Percentiles rank a stretch among this genome's conserved stretches.
Evolutionary conservation across 2,888 invertebrate genomes (phyloP).

Genomic region (Neoaliturus tenellus): DNA sequence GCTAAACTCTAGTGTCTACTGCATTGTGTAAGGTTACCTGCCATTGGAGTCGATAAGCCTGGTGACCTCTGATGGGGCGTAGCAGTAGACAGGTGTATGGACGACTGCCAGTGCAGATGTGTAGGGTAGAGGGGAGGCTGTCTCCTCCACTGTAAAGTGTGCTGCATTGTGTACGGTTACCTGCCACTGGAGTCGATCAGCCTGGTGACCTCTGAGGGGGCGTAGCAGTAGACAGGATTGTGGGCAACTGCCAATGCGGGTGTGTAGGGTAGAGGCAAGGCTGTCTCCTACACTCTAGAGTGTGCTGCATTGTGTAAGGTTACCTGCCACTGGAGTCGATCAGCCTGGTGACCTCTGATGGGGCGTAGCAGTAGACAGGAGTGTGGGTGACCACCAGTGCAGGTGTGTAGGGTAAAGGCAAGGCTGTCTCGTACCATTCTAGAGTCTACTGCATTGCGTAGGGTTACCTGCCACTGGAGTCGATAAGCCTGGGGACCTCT

Average conservation of each 20-base stretch:
- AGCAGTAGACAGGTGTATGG: constrained; percentile 84
- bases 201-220: constrained; percentile 76
- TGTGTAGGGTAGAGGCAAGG: constrained; percentile 81
- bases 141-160: constrained; percentile 88
- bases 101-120: constrained; percentile 79
- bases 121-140: constrained; percentile 83
- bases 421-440: too few species aligned
- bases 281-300: constrained; percentile 88
- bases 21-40: too few species aligned
- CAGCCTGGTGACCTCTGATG: constrained; percentile 75
- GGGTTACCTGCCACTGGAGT: constrained; percentile 72
- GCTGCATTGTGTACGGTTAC: too few species aligned
- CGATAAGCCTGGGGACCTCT: constrained; percentile 73
- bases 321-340: constrained; percentile 73
- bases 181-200: constrained; percentile 73
- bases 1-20: too few species aligned
- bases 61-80: constrained; percentile 78
- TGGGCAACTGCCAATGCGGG: constrained; percentile 79
- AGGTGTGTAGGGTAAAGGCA: constrained; percentile 80
- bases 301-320: too few species aligned
- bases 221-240: constrained; percentile 84
- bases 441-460: too few species aligned
- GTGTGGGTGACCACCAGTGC: constrained; percentile 79
- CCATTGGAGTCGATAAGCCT: constrained; percentile 72
- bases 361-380: constrained; percentile 83